Evolutionary conservation across 1,140 invertebrate species (phyloP).

Genomic region (Drosophila nannoptera): DNA sequence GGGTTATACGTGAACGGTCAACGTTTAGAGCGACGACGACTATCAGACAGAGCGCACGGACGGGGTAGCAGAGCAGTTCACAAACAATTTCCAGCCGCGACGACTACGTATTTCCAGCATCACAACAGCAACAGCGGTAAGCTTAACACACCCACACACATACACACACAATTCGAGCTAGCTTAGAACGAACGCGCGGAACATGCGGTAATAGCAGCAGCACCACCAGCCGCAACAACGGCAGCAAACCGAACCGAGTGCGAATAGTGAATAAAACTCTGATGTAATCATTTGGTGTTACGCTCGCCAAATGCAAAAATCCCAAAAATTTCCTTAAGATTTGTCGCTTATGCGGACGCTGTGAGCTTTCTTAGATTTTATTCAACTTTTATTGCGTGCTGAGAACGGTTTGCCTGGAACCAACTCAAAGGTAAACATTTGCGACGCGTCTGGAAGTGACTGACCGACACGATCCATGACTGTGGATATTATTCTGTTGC

Average conservation of each 20-base stretch:
- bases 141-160: conserved; percentile 40
- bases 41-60: conserved; percentile 42
- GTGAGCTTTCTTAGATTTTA: conserved; percentile 8
- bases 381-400: conserved; percentile 7
- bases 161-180: conserved; percentile 21
- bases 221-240: conserved; percentile 16
- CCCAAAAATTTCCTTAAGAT: conserved; percentile 3
- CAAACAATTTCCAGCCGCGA: conserved; percentile 40
- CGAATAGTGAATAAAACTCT: conserved; percentile 68
- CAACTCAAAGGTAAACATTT: conserved; percentile 51
- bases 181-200: conserved; percentile 34
- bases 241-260: conserved; percentile 23
- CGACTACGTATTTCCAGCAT: conserved; percentile 42
- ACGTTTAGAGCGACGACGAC: conserved; percentile 61
- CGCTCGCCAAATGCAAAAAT: conserved; percentile 47
- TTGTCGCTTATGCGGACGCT: background rate
- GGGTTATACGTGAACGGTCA: conserved; percentile 12
- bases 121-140: conserved; percentile 48
- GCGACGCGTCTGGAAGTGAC: conserved; percentile 5
- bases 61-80: conserved; percentile 19
- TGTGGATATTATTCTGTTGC: background rate
- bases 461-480: conserved; percentile 1
- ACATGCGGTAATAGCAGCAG: conserved; percentile 13
- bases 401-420: conserved; percentile 10
- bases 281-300: conserved; percentile 74